Evolutionary conservation across 2,113 vertebrate species (phyloP).

Genomic region (Urocynchramus pylzowi): DNA sequence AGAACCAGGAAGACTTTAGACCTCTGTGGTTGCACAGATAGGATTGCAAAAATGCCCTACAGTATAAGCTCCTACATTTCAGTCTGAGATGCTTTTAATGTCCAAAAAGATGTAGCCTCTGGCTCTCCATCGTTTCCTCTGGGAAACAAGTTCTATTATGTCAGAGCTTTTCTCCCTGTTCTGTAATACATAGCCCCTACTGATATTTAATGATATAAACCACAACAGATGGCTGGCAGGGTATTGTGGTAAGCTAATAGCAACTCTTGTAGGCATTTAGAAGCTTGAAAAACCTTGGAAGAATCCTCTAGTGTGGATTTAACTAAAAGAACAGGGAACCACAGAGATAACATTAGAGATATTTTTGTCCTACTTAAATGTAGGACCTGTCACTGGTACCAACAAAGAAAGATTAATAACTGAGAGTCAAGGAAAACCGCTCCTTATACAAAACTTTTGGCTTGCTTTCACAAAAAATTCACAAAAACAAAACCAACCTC

Average conservation of each 20-base stretch:
- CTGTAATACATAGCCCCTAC: background rate
- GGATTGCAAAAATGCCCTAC: background rate
- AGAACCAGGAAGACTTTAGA: background rate
- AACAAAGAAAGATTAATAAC: background rate
- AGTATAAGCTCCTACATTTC: background rate
- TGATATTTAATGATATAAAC: conserved; percentile 35
- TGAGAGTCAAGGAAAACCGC: background rate
- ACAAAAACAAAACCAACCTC: background rate
- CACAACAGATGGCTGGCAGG: conserved; percentile 47
- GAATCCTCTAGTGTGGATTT: background rate
- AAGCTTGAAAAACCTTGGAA: conserved; percentile 2
- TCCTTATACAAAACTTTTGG: background rate
- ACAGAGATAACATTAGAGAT: background rate
- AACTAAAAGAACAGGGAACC: background rate
- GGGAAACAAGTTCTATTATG: background rate
- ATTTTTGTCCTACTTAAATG: background rate
- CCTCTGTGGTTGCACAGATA: background rate
- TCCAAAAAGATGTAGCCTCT: background rate
- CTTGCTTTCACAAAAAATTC: background rate
- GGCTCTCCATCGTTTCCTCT: background rate
- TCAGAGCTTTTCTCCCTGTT: conserved; percentile 3
- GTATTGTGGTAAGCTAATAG: conserved; percentile 5
- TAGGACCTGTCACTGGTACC: background rate
- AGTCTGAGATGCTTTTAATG: background rate
- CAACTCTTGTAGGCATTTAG: background rate